These are phyloP conservation scores for Stylophora pistillata DNA, from an alignment of 64 coral and sea anemone genomes.

Conservation along the genomic window DNA sequence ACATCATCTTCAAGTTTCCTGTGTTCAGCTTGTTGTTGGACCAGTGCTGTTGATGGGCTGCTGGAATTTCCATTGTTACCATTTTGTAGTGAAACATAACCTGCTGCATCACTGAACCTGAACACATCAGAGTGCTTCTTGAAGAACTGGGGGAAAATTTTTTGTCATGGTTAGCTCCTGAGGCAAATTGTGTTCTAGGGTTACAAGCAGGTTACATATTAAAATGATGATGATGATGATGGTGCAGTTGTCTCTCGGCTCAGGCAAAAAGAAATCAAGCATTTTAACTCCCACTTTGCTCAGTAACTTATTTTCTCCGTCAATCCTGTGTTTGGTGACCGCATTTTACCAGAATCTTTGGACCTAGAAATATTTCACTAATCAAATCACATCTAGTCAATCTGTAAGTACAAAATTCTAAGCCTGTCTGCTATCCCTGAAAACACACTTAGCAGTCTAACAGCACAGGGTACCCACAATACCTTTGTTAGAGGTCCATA, in stretches of 20 bases:
- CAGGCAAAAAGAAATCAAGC: too few species aligned
- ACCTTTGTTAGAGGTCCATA: conserved; percentile 84
- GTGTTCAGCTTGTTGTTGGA: background rate
- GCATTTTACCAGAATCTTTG: too few species aligned
- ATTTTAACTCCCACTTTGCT: too few species aligned
- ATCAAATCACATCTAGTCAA: background rate
- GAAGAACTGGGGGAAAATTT: conserved; percentile 66
- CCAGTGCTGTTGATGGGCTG: background rate
- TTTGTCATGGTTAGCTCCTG: background rate
- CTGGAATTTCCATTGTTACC: background rate
- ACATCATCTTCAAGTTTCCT: background rate
- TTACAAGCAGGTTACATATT: too few species aligned
- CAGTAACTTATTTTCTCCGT: too few species aligned
- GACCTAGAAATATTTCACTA: background rate
- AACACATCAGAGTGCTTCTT: conserved; percentile 76
- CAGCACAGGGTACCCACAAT: background rate
- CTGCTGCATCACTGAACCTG: conserved; percentile 20
- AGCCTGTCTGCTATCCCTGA: background rate
- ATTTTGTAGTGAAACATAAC: conserved; percentile 49
- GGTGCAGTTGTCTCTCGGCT: too few species aligned
- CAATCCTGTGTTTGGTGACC: too few species aligned
- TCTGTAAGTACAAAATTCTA: background rate
- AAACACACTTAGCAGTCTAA: background rate
- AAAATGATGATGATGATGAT: too few species aligned
- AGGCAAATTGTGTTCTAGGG: too few species aligned